phyloP scores from a whole-genome alignment of 2,797 vertebrate genomes.

The Lophotriccus pileatus region DNA sequence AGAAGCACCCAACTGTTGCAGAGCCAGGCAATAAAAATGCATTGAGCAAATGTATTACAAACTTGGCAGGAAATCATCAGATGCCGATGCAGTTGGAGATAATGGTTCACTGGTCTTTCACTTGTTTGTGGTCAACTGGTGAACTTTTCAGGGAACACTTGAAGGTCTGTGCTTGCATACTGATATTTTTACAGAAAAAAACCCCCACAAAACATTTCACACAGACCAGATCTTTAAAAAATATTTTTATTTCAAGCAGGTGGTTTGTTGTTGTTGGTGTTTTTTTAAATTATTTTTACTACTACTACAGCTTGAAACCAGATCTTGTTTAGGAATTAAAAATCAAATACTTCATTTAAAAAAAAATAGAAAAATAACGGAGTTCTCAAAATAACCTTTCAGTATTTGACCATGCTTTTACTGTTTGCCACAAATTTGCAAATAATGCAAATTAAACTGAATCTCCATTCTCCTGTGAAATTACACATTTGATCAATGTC shows the following conservation, averaged over 20 bases:
- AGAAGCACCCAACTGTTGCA: background rate
- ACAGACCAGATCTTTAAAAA: background rate
- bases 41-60: background rate
- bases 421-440: background rate
- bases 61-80: background rate
- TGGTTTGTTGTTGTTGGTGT: too few relatives aligned
- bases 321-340: background rate
- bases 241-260: background rate
- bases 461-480: background rate
- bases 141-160: background rate
- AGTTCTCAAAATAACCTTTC: background rate
- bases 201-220: background rate
- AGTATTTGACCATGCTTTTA: background rate
- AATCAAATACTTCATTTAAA: background rate
- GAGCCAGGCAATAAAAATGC: background rate
- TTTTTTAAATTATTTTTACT: background rate
- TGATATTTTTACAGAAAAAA: background rate
- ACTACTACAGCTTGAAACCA: background rate
- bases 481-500: background rate
- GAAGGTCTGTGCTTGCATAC: background rate
- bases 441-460: background rate
- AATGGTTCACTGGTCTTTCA: rapidly evolving
- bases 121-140: background rate
- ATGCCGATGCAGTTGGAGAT: background rate
- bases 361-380: background rate